A percentile compares a stretch with the other conserved stretches of the same genome.
Evolutionary conservation across 30 jellyfish, hydroid and myxozoan species (phyloP).

Genomic region (Rhopilema esculentum): DNA sequence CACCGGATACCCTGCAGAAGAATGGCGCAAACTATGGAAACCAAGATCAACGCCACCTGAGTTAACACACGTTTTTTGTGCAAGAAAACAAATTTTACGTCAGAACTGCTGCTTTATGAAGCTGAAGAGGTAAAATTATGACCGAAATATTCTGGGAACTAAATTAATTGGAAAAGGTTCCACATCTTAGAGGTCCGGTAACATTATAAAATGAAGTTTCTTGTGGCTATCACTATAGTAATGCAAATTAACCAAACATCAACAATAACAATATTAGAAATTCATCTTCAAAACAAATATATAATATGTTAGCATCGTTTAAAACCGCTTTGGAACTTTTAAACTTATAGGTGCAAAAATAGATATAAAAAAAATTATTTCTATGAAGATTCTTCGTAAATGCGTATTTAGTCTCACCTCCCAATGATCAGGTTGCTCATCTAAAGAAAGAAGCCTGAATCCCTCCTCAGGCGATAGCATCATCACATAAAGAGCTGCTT

Average conservation of each 20-base stretch:
- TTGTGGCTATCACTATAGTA: too few relatives aligned
- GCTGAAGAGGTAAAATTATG: background rate
- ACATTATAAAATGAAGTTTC: too few relatives aligned
- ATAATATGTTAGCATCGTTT: background rate
- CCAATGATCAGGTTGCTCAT: constrained; percentile 56
- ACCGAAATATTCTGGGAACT: background rate
- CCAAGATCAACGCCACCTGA: background rate
- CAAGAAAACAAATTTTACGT: background rate
- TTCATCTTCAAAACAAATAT: background rate
- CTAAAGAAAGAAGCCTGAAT: constrained; percentile 43
- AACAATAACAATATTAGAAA: background rate
- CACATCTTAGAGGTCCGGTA: too few relatives aligned
- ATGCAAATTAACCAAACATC: background rate
- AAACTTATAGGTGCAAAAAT: too few relatives aligned
- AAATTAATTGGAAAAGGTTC: background rate
- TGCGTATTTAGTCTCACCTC: constrained; percentile 41
- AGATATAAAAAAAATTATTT: too few relatives aligned
- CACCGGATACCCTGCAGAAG: background rate
- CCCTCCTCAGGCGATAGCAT: constrained; percentile 62
- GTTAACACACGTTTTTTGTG: background rate
- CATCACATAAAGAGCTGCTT: constrained; percentile 9
- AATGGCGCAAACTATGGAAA: background rate
- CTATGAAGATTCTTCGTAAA: too few relatives aligned
- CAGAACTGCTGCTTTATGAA: too few relatives aligned
- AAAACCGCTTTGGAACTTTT: background rate